Evolutionary conservation across 2,797 vertebrate species (phyloP).

Genomic region (Nannoperca australis): DNA sequence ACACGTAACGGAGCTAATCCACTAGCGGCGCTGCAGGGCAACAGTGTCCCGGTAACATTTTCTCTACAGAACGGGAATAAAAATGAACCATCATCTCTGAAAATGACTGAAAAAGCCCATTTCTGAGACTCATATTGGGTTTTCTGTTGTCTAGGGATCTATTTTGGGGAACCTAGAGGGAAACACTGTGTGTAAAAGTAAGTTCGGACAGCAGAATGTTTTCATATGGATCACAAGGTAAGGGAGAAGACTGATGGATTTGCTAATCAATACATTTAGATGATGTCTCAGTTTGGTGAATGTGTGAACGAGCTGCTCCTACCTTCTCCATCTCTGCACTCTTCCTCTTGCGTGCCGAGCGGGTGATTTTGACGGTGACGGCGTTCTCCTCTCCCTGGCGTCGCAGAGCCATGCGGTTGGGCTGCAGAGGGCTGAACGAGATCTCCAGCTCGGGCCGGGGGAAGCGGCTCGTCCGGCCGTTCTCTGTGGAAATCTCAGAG

Average conservation of each 20-base stretch:
- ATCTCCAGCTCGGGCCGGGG: slow-evolving; percentile 95
- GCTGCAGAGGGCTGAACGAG: slow-evolving; percentile 92
- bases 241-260: not conserved
- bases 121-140: not conserved
- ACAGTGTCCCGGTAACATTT: slow-evolving; percentile 19
- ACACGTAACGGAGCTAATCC: not conserved
- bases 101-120: slow-evolving; percentile 16
- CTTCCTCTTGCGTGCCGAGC: slow-evolving; percentile 89
- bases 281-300: not conserved
- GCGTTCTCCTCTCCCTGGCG: slow-evolving; percentile 85
- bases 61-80: not conserved
- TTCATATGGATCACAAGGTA: not conserved
- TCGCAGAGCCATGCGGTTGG: slow-evolving; percentile 91
- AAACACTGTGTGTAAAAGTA: not conserved
- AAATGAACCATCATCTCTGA: slow-evolving; percentile 14
- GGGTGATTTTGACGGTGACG: slow-evolving; percentile 89
- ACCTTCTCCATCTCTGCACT: slow-evolving; percentile 91
- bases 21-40: not conserved
- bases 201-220: not conserved
- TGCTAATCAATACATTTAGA: not conserved
- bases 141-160: not conserved
- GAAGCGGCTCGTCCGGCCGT: slow-evolving; percentile 88
- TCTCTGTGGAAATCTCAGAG: slow-evolving; percentile 92
- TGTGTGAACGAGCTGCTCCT: slow-evolving; percentile 11
- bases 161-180: not conserved